A percentile compares a stretch with the other conserved stretches of the same genome.
Conservation (phyloP, 2,888 invertebrate species). For the Prionchulus punctatus region DNA sequence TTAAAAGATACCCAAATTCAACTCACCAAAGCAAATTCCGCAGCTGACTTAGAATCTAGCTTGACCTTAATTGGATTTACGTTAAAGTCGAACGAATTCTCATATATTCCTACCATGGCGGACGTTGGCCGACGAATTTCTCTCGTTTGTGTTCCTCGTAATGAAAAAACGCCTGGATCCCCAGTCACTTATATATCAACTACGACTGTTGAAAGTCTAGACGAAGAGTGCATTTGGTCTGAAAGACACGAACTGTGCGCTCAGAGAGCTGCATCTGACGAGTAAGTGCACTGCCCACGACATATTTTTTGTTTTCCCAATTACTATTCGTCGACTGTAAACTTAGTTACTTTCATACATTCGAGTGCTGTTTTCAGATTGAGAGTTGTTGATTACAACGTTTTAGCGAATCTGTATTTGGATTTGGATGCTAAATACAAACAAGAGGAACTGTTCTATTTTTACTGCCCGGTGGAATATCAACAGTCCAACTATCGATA, state of each 20-base stretch:
- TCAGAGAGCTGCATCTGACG: neutral
- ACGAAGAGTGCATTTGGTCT: too few species aligned
- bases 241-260: neutral
- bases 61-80: too few species aligned
- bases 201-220: too few species aligned
- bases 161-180: neutral
- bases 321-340: too few species aligned
- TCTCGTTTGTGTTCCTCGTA: neutral
- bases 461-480: slow-evolving; percentile 66
- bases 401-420: slow-evolving; percentile 75
- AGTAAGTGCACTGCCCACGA: neutral
- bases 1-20: too few species aligned
- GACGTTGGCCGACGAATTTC: neutral
- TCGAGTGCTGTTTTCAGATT: slow-evolving; percentile 36
- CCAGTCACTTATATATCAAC: neutral
- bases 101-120: neutral
- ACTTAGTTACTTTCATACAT: neutral
- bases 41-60: too few species aligned
- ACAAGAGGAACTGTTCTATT: slow-evolving; percentile 50
- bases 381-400: slow-evolving; percentile 69
- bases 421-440: slow-evolving; percentile 45
- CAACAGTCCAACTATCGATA: slow-evolving; percentile 68
- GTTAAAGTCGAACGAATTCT: neutral
- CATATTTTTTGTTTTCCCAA: too few species aligned
- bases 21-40: too few species aligned